Conservation (phyloP, 2,888 invertebrate species). For the Bembecia ichneumoniformis region DNA sequence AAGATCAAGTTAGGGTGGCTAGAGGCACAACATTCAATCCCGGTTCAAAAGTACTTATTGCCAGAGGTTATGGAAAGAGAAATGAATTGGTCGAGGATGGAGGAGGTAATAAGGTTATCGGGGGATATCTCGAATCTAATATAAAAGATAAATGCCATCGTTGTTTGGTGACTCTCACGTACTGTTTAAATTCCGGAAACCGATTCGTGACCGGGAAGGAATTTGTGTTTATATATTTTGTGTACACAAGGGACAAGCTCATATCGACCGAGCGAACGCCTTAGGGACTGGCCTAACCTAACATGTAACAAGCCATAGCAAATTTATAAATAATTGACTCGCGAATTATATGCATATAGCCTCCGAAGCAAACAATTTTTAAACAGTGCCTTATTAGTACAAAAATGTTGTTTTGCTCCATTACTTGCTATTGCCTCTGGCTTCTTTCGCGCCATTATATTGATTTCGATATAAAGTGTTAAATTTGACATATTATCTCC, state of each 20-base stretch:
- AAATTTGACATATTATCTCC: too few species aligned
- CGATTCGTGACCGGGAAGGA: conserved; percentile 10
- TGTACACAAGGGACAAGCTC: background rate
- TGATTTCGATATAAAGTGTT: too few species aligned
- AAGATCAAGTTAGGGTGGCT: conserved; percentile 54
- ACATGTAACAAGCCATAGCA: background rate
- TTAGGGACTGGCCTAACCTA: conserved; percentile 3
- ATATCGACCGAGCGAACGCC: conserved; percentile 5
- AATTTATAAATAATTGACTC: background rate
- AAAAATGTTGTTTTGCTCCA: too few species aligned
- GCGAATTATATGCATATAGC: background rate
- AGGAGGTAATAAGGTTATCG: conserved; percentile 20
- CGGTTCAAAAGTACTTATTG: conserved; percentile 52
- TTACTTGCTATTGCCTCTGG: too few species aligned
- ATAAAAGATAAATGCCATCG: conserved; percentile 16
- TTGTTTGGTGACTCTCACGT: background rate
- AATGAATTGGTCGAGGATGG: conserved; percentile 15
- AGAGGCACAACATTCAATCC: conserved; percentile 50
- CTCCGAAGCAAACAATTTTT: too few species aligned
- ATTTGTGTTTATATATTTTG: conserved; percentile 1
- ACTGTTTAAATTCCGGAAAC: conserved; percentile 7
- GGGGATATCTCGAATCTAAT: conserved; percentile 20
- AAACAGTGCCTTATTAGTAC: too few species aligned
- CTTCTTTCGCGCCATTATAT: too few species aligned
- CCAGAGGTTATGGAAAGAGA: conserved; percentile 49